phyloP scores from a whole-genome alignment of 2,888 invertebrate genomes.

The Pristionchus exspectatus region DNA sequence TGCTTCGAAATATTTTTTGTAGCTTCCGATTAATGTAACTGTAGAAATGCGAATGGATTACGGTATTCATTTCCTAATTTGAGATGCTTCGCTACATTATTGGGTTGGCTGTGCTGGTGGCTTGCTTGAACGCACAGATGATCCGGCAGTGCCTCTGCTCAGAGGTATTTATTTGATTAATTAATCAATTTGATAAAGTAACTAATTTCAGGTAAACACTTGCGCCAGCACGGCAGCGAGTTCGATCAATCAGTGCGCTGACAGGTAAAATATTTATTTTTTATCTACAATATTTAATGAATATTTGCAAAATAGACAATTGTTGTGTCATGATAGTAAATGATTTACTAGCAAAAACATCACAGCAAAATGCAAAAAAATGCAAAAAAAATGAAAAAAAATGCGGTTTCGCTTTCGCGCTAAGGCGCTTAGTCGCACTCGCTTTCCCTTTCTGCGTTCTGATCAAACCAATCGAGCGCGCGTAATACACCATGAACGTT shows the following conservation, averaged over 20 bases:
- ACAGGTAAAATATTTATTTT: background rate
- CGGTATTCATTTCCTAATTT: background rate
- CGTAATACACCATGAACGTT: background rate
- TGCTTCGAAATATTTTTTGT: background rate
- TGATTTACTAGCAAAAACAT: background rate
- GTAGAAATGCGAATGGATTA: background rate
- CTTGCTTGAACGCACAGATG: slow-evolving; percentile 6
- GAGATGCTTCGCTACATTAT: background rate
- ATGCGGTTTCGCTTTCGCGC: background rate
- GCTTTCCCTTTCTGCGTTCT: background rate
- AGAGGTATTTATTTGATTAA: background rate
- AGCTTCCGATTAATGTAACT: background rate
- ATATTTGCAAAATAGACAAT: background rate
- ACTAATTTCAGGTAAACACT: background rate
- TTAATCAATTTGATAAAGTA: background rate
- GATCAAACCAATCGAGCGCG: background rate
- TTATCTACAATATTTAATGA: background rate
- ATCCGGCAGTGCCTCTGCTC: slow-evolving; percentile 47
- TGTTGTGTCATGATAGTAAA: background rate
- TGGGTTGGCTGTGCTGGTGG: background rate
- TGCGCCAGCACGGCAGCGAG: background rate
- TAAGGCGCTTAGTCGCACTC: too few relatives aligned
- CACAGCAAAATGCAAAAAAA: too few relatives aligned
- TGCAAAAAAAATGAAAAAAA: too few relatives aligned
- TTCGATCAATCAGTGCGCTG: background rate